phyloP scores from a whole-genome alignment of 1,140 invertebrate species.

The Solenopsis invicta region DNA sequence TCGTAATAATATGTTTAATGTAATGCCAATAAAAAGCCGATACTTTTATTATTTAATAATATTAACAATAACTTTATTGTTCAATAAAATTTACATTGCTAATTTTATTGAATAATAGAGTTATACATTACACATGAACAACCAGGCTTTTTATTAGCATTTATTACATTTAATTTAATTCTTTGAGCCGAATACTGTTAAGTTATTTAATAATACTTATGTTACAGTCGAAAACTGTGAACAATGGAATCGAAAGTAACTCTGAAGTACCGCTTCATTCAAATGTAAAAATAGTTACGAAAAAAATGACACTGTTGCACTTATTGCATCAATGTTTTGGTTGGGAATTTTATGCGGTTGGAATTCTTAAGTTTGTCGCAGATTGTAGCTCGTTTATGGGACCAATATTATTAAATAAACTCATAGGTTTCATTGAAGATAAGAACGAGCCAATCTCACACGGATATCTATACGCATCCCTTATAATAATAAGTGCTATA shows the following conservation, averaged over 20 bases:
- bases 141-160: too few relatives aligned
- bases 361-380: conserved; percentile 94
- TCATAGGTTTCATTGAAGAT: conserved; percentile 94
- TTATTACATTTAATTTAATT: too few relatives aligned
- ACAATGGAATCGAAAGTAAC: conserved; percentile 48
- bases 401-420: conserved; percentile 94
- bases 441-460: conserved; percentile 89
- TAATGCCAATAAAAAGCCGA: too few relatives aligned
- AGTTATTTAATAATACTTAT: too few relatives aligned
- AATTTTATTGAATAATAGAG: too few relatives aligned
- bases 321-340: conserved; percentile 95
- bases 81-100: too few relatives aligned
- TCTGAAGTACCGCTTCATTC: conserved; percentile 41
- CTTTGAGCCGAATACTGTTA: too few relatives aligned
- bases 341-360: conserved; percentile 95
- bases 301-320: conserved; percentile 90
- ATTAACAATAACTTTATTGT: too few relatives aligned
- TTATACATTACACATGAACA: too few relatives aligned
- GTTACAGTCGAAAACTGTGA: conserved; percentile 42
- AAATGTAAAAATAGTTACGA: conserved; percentile 67
- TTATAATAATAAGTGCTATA: conserved; percentile 90
- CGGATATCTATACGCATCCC: conserved; percentile 94
- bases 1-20: background rate
- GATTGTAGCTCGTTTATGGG: conserved; percentile 95
- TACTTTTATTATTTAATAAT: too few relatives aligned